Evolutionary conservation across 92 coral and sea anemone genomes (phyloP).

Genomic region (Diadumene lineata): DNA sequence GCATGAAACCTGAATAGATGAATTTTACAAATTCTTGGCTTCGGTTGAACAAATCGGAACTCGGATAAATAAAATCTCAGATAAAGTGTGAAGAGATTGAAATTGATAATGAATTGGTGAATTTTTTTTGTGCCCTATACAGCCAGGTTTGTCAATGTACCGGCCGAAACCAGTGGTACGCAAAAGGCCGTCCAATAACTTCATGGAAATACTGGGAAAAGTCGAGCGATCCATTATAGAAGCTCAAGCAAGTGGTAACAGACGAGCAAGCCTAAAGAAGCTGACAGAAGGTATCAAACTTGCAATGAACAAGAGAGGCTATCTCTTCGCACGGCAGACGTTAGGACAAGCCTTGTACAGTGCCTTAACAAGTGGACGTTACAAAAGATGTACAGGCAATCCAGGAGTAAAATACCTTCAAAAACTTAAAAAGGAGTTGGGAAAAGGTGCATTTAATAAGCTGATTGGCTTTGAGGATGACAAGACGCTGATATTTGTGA

Average conservation of each 20-base stretch:
- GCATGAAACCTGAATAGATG: too few species aligned
- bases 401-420: constrained; percentile 46
- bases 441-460: constrained; percentile 42
- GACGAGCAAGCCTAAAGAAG: constrained; percentile 32
- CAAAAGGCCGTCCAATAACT: constrained; percentile 65
- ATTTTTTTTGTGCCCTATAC: too few species aligned
- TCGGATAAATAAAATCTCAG: too few species aligned
- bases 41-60: too few species aligned
- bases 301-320: constrained; percentile 61
- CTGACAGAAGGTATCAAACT: constrained; percentile 55
- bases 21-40: too few species aligned
- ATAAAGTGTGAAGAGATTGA: too few species aligned
- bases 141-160: too few species aligned
- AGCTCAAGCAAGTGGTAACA: constrained; percentile 53
- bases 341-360: constrained; percentile 72
- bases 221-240: constrained; percentile 72
- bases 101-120: too few species aligned
- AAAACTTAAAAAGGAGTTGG: constrained; percentile 38
- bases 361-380: constrained; percentile 13
- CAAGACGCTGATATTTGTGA: constrained; percentile 53
- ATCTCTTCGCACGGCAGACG: constrained; percentile 71
- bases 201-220: constrained; percentile 72
- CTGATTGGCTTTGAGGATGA: constrained; percentile 50
- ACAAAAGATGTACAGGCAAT: constrained; percentile 11
- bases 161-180: too few species aligned